These are phyloP conservation scores for Sebastes variabilis DNA, from an alignment of 2,797 vertebrate genomes.

Conservation along the genomic window DNA sequence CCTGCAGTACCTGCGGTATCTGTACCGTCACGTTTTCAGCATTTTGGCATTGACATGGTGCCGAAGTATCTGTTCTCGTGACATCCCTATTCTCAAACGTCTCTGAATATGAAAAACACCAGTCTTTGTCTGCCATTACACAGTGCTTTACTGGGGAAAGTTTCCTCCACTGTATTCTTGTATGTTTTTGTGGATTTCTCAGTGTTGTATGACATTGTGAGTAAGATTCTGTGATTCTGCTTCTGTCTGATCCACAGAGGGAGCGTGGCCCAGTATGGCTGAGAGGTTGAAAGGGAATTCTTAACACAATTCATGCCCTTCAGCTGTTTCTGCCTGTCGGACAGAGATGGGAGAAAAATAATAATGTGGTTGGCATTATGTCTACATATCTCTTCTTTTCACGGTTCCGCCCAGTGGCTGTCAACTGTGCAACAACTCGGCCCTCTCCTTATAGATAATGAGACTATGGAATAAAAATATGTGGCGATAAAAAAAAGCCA, in stretches of 20 bases:
- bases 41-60: too few species aligned
- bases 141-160: not conserved
- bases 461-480: constrained; percentile 48
- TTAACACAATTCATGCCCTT: constrained; percentile 69
- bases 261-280: constrained; percentile 35
- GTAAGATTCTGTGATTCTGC: constrained; percentile 41
- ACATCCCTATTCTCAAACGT: not conserved
- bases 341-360: constrained; percentile 58
- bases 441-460: constrained; percentile 49
- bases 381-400: constrained; percentile 60
- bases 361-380: constrained; percentile 61
- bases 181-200: constrained; percentile 8
- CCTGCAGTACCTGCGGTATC: too few species aligned
- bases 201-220: constrained; percentile 26
- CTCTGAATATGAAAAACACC: not conserved
- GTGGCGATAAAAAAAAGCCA: not conserved
- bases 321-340: constrained; percentile 66
- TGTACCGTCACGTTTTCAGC: too few species aligned
- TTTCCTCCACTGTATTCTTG: not conserved
- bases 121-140: not conserved
- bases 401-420: constrained; percentile 40
- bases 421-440: constrained; percentile 48
- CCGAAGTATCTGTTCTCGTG: too few species aligned
- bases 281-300: constrained; percentile 73
- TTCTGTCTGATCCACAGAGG: constrained; percentile 37